phyloP scores from a whole-genome alignment of 2,113 vertebrate genomes.

The Steatornis caripensis region DNA sequence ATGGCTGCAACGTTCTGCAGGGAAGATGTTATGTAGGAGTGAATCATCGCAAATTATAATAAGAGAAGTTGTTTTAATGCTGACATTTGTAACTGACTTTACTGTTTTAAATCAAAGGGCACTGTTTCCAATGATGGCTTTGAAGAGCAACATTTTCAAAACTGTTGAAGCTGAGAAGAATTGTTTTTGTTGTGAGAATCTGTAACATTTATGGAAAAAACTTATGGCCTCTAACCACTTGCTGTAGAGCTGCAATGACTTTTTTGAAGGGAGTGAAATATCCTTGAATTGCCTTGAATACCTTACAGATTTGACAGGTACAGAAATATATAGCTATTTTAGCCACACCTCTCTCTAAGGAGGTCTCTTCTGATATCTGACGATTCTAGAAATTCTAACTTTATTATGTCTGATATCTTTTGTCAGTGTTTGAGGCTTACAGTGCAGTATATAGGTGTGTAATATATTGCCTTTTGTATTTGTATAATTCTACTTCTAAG shows the following conservation, averaged over 20 bases:
- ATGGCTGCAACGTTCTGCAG: background rate
- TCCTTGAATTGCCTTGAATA: background rate
- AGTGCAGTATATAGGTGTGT: conserved; percentile 16
- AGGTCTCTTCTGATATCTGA: conserved; percentile 1
- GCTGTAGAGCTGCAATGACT: background rate
- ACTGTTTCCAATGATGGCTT: background rate
- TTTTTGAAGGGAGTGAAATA: background rate
- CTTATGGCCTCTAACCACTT: background rate
- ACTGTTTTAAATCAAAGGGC: background rate
- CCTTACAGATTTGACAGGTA: background rate
- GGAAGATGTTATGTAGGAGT: background rate
- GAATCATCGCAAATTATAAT: background rate
- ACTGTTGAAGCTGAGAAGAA: background rate
- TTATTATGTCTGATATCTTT: background rate
- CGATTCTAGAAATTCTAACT: conserved; percentile 21
- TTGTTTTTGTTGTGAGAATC: background rate
- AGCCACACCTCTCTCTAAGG: background rate
- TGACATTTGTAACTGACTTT: background rate
- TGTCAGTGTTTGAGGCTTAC: conserved; percentile 26
- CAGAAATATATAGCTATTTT: background rate
- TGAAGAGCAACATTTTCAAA: background rate
- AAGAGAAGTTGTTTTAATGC: background rate
- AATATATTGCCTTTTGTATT: conserved; percentile 40
- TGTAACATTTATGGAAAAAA: background rate
- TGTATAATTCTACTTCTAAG: conserved; percentile 6